These are phyloP conservation scores for Teleopsis dalmanni DNA, from an alignment of 1,140 invertebrate genomes.

Conservation along the genomic window DNA sequence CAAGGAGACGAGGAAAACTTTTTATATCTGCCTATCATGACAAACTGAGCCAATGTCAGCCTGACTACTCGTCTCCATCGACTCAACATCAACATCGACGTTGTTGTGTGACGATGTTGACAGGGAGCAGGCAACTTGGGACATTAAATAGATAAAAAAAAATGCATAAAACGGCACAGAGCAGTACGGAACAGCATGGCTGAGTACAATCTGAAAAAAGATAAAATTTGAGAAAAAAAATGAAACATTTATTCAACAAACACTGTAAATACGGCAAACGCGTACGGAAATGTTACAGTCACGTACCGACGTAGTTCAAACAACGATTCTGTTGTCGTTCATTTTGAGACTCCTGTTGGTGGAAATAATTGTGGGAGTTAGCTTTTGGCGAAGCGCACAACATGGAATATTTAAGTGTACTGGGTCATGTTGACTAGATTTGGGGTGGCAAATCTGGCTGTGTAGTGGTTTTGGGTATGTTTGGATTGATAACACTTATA, in stretches of 20 bases:
- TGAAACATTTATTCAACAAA: too few relatives aligned
- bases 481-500: too few relatives aligned
- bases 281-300: constrained; percentile 28
- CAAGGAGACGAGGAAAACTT: constrained; percentile 3
- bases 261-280: too few relatives aligned
- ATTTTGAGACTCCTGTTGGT: too few relatives aligned
- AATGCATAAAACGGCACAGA: neutral
- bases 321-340: constrained; percentile 20
- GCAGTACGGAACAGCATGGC: too few relatives aligned
- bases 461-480: too few relatives aligned
- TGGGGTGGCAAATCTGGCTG: too few relatives aligned
- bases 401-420: too few relatives aligned
- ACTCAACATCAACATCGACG: neutral
- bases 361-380: neutral
- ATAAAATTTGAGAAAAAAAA: too few relatives aligned
- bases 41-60: constrained; percentile 11
- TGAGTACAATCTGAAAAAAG: too few relatives aligned
- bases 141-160: constrained; percentile 6
- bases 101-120: neutral
- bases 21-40: constrained; percentile 8
- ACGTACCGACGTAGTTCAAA: constrained; percentile 26
- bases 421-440: too few relatives aligned
- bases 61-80: neutral
- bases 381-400: too few relatives aligned
- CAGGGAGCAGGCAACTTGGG: constrained; percentile 8